Conservation (phyloP, 2,113 vertebrate genomes). For the Tenebrosternarchus preto region DNA sequence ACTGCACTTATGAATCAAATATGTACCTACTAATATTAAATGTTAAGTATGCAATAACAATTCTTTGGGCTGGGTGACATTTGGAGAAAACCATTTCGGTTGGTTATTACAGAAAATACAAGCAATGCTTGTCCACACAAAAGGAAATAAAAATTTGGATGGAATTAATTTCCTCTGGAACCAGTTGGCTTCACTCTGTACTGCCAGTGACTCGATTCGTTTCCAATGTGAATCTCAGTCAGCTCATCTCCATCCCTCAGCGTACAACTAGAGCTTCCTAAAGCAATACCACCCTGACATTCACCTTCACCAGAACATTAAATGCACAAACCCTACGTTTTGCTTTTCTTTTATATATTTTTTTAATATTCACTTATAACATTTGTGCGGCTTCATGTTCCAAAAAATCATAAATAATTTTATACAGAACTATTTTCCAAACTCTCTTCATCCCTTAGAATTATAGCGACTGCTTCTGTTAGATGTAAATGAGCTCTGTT, state of each 20-base stretch:
- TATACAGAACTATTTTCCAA: too few relatives aligned
- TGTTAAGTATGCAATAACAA: slow-evolving; percentile 51
- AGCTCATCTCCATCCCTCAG: not conserved
- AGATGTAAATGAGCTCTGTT: too few relatives aligned
- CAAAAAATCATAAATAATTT: too few relatives aligned
- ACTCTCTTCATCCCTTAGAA: too few relatives aligned
- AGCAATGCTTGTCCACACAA: slow-evolving; percentile 22
- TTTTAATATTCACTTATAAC: too few relatives aligned
- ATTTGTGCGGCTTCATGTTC: not conserved
- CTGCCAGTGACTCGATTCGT: slow-evolving; percentile 21
- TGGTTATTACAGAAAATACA: slow-evolving; percentile 34
- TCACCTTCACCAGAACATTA: slow-evolving; percentile 22
- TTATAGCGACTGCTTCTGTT: too few relatives aligned
- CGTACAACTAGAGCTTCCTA: not conserved
- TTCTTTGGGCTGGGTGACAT: slow-evolving; percentile 33
- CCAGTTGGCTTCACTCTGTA: not conserved
- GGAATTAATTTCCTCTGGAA: slow-evolving; percentile 43
- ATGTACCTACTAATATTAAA: slow-evolving; percentile 34
- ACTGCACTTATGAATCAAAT: slow-evolving; percentile 26
- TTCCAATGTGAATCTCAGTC: slow-evolving; percentile 5
- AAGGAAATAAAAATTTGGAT: slow-evolving; percentile 43
- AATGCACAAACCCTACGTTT: not conserved
- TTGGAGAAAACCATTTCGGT: slow-evolving; percentile 32
- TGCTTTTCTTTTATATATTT: not conserved
- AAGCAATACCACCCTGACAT: slow-evolving; percentile 25